phyloP scores from a whole-genome alignment of 2,888 invertebrate genomes.

The Automeris io region DNA sequence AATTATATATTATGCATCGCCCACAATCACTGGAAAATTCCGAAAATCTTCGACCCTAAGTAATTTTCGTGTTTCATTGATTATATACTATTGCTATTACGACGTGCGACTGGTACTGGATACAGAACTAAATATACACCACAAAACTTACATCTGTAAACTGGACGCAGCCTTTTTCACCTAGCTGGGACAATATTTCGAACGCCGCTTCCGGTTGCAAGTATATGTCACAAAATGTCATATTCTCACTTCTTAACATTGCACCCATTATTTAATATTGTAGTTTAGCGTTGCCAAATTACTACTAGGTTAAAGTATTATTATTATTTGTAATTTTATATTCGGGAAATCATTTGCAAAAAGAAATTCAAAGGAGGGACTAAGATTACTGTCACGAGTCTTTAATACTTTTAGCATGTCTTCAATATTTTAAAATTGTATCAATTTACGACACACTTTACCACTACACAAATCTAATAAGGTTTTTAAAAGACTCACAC shows the following conservation, averaged over 20 bases:
- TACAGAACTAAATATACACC: neutral
- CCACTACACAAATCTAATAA: neutral
- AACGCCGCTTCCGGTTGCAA: slow-evolving; percentile 95
- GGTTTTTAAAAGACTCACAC: neutral
- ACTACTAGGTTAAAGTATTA: too few relatives aligned
- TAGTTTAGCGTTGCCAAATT: too few relatives aligned
- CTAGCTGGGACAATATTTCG: slow-evolving; percentile 89
- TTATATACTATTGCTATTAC: too few relatives aligned
- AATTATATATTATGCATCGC: too few relatives aligned
- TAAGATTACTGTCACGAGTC: too few relatives aligned
- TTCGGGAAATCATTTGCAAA: too few relatives aligned
- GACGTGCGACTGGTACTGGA: too few relatives aligned
- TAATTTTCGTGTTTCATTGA: too few relatives aligned
- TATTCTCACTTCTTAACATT: slow-evolving; percentile 89
- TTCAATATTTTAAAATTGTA: neutral
- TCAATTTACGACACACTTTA: neutral
- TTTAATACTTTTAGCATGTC: neutral
- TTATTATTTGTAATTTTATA: too few relatives aligned
- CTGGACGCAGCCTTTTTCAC: slow-evolving; percentile 89
- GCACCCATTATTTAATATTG: slow-evolving; percentile 36
- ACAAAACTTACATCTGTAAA: slow-evolving; percentile 51
- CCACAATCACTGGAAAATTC: too few relatives aligned
- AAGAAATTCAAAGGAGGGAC: too few relatives aligned
- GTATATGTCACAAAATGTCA: slow-evolving; percentile 92
- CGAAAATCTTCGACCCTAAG: too few relatives aligned